These are phyloP conservation scores for Hydropsyche betteni DNA, from an alignment of 2,888 invertebrate species.

Conservation along the genomic window DNA sequence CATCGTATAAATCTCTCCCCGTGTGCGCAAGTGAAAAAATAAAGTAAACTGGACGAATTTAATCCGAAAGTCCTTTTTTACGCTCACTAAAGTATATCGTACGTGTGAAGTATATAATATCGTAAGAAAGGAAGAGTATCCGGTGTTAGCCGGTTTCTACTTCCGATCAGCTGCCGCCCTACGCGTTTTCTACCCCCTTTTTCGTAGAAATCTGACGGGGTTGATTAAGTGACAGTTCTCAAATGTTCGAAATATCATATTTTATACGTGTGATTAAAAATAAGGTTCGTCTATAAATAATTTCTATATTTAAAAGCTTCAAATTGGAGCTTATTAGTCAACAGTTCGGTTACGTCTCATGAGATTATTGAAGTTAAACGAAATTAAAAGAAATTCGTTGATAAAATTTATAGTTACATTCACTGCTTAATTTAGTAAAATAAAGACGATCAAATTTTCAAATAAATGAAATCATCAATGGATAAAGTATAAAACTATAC, in stretches of 20 bases:
- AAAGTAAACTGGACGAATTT: conserved; percentile 16
- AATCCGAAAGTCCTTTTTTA: conserved; percentile 7
- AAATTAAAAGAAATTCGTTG: no score
- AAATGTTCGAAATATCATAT: not conserved
- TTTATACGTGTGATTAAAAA: no score
- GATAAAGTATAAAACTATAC: no score
- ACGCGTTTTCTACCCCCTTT: conserved; percentile 7
- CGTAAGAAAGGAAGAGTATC: conserved; percentile 24
- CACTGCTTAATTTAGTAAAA: no score
- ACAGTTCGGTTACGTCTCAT: no score
- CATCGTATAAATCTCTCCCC: conserved; percentile 33
- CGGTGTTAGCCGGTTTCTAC: conserved; percentile 24
- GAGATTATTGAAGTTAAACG: no score
- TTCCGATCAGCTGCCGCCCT: conserved; percentile 43
- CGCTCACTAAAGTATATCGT: not conserved
- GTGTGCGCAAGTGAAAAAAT: not conserved
- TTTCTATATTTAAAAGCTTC: no score
- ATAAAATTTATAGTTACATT: no score
- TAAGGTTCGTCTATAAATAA: no score
- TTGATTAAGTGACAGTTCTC: not conserved
- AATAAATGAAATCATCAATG: no score
- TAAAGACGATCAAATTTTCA: no score
- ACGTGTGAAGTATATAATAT: not conserved
- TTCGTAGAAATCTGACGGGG: not conserved
- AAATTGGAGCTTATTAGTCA: no score